phyloP scores from a whole-genome alignment of 2,888 invertebrate species.

The Pachymerium ferrugineum region DNA sequence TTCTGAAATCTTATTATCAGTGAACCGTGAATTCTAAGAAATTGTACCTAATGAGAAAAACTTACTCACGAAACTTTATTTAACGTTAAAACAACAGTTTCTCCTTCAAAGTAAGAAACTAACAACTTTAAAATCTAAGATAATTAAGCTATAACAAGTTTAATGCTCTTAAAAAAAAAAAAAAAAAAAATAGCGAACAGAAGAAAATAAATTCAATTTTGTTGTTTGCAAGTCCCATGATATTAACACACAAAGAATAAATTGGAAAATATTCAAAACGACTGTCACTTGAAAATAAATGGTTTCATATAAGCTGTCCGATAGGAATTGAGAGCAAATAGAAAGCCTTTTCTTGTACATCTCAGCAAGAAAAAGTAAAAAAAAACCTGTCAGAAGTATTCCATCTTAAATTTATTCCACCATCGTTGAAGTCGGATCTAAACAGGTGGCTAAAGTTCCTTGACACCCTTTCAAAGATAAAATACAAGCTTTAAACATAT shows the following conservation, averaged over 20 bases:
- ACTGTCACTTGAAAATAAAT: neutral
- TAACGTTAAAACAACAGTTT: too few species aligned
- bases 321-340: slow-evolving; percentile 2
- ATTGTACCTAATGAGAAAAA: too few species aligned
- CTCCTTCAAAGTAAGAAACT: too few species aligned
- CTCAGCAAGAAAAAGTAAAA: neutral
- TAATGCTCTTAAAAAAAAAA: too few species aligned
- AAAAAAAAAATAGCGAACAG: neutral
- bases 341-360: neutral
- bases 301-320: neutral
- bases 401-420: neutral
- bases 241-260: neutral
- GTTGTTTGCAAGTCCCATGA: neutral
- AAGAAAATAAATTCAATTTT: neutral
- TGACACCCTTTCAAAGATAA: neutral
- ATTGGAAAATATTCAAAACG: slow-evolving; percentile 9
- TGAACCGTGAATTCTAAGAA: too few species aligned
- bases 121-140: too few species aligned
- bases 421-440: neutral
- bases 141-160: too few species aligned
- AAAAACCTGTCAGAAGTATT: slow-evolving; percentile 9
- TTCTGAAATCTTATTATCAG: too few species aligned
- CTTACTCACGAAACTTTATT: too few species aligned
- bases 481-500: neutral
- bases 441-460: slow-evolving; percentile 1